Evolutionary conservation across 2,113 vertebrate species (phyloP).

Genomic region (Epinephelus moara): DNA sequence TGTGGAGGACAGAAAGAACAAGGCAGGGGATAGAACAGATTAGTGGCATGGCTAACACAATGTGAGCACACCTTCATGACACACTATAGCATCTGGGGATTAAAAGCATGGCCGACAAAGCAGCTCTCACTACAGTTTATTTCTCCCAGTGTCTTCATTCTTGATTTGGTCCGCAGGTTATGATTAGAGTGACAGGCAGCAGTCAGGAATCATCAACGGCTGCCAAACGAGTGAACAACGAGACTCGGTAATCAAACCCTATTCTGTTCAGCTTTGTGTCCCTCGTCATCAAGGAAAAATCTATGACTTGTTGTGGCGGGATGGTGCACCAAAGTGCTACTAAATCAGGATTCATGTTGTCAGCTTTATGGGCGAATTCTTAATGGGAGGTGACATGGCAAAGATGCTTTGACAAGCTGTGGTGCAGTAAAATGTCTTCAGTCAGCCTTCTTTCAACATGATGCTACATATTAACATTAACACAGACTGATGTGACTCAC

Average conservation of each 20-base stretch:
- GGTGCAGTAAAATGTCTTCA: slow-evolving; percentile 30
- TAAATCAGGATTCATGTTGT: slow-evolving; percentile 18
- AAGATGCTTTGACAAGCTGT: slow-evolving; percentile 27
- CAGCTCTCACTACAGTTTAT: not conserved
- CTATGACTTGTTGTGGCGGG: slow-evolving; percentile 2
- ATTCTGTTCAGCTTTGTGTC: slow-evolving; percentile 6
- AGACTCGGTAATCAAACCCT: slow-evolving; percentile 2
- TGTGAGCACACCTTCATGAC: slow-evolving; percentile 39
- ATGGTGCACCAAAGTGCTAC: slow-evolving; percentile 2
- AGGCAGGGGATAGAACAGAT: slow-evolving; percentile 36
- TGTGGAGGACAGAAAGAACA: slow-evolving; percentile 59
- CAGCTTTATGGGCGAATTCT: slow-evolving; percentile 34
- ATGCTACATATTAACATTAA: slow-evolving; percentile 23
- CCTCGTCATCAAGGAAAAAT: slow-evolving; percentile 13
- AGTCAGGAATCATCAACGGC: not conserved
- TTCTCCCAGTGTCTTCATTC: not conserved
- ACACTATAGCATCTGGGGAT: not conserved
- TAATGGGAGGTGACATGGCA: slow-evolving; percentile 25
- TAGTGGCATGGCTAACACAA: slow-evolving; percentile 33
- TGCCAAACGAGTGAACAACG: not conserved
- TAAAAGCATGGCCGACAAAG: not conserved
- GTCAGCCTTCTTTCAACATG: slow-evolving; percentile 16
- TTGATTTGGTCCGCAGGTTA: not conserved
- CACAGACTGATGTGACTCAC: slow-evolving; percentile 23
- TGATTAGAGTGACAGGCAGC: not conserved